Conservation (phyloP, 2,888 invertebrate species). For the Cremastobaeus sp. region DNA sequence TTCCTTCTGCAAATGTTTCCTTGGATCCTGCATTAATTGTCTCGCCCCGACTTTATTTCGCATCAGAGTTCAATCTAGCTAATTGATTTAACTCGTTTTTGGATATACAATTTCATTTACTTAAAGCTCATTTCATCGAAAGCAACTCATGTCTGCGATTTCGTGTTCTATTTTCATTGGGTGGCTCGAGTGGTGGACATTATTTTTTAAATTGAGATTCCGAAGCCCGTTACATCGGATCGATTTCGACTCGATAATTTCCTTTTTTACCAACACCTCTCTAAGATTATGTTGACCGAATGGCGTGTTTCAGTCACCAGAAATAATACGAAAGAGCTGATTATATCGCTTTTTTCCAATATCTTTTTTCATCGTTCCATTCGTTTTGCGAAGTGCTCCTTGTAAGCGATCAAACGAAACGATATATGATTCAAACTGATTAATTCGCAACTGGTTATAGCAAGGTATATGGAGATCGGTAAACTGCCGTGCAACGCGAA, state of each 20-base stretch:
- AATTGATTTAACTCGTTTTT: neutral
- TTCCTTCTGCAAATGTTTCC: too few relatives aligned
- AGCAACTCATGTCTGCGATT: slow-evolving; percentile 1
- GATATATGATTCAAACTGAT: slow-evolving; percentile 74
- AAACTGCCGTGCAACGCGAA: slow-evolving; percentile 76
- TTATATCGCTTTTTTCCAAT: slow-evolving; percentile 11
- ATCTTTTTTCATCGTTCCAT: neutral
- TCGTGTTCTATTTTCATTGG: slow-evolving; percentile 18
- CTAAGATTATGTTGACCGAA: slow-evolving; percentile 25
- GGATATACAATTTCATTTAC: slow-evolving; percentile 67
- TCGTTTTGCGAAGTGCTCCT: slow-evolving; percentile 21
- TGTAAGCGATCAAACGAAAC: slow-evolving; percentile 36
- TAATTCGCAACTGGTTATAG: slow-evolving; percentile 74
- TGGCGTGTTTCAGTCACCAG: slow-evolving; percentile 17
- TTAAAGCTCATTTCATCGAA: slow-evolving; percentile 1
- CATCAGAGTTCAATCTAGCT: too few relatives aligned
- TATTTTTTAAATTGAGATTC: slow-evolving; percentile 52
- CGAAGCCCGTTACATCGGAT: slow-evolving; percentile 32
- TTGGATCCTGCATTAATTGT: too few relatives aligned
- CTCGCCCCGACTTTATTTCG: too few relatives aligned
- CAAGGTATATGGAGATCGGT: slow-evolving; percentile 68
- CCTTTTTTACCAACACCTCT: slow-evolving; percentile 41
- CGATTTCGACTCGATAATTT: slow-evolving; percentile 47
- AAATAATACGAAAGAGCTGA: slow-evolving; percentile 33
- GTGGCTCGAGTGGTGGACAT: slow-evolving; percentile 24